phyloP scores from a whole-genome alignment of 2,888 invertebrate species.

The Brachyptera risi region DNA sequence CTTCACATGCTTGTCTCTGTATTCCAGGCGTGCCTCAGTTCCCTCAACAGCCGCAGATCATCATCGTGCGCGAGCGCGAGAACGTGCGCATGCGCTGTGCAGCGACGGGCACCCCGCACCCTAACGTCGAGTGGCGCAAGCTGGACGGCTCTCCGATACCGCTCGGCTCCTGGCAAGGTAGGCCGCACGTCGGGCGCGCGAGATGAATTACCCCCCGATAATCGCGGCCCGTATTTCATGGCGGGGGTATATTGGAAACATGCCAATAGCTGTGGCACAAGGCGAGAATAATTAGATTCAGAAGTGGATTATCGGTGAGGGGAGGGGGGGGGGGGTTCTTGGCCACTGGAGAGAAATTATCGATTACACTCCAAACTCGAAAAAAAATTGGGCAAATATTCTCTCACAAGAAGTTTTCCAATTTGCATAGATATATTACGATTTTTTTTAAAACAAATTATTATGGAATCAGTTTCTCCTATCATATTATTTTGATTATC shows the following conservation, averaged over 20 bases:
- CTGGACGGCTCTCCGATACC: constrained; percentile 60
- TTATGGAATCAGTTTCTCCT: too few species aligned
- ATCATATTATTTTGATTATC: too few species aligned
- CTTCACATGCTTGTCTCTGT: too few species aligned
- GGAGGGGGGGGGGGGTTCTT: too few species aligned
- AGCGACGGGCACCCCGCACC: constrained; percentile 72
- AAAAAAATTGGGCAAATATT: too few species aligned
- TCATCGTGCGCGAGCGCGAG: constrained; percentile 75
- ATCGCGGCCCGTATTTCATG: constrained; percentile 5
- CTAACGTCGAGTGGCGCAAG: constrained; percentile 73
- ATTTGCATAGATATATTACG: too few species aligned
- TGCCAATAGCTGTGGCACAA: constrained; percentile 1
- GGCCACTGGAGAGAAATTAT: too few species aligned
- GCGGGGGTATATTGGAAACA: background rate
- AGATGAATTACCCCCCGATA: constrained; percentile 6
- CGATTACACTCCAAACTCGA: too few species aligned
- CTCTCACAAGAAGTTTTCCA: too few species aligned
- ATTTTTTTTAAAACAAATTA: too few species aligned
- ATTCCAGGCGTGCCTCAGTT: background rate
- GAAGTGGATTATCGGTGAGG: too few species aligned
- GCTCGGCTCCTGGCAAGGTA: constrained; percentile 62
- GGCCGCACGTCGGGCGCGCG: constrained; percentile 33
- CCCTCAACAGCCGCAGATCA: constrained; percentile 42
- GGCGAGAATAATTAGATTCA: constrained; percentile 5
- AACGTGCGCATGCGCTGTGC: constrained; percentile 78